These are phyloP conservation scores for Drosophila affinis DNA, from an alignment of 2,888 invertebrate species.

Conservation along the genomic window DNA sequence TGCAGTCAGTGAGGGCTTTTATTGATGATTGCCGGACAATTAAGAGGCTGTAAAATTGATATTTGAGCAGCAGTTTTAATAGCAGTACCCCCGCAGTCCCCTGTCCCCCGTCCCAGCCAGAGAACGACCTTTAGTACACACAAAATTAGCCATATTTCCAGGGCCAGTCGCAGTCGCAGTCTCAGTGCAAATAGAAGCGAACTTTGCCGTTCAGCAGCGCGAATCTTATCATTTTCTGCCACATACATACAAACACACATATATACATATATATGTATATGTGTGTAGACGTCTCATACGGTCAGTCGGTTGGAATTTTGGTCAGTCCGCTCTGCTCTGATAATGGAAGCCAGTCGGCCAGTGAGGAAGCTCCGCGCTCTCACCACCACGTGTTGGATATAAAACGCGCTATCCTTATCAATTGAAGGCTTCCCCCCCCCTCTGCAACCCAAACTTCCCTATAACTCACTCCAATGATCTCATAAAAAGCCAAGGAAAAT, in stretches of 20 bases:
- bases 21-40: constrained; percentile 34
- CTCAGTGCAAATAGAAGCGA: constrained; percentile 24
- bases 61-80: constrained; percentile 40
- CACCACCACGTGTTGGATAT: constrained; percentile 22
- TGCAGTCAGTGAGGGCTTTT: not conserved
- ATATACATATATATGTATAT: constrained; percentile 1
- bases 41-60: constrained; percentile 36
- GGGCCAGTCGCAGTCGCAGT: no score
- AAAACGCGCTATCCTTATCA: not conserved
- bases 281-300: not conserved
- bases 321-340: constrained; percentile 11
- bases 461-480: constrained; percentile 5
- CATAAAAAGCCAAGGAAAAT: constrained; percentile 19
- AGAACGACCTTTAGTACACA: constrained; percentile 37
- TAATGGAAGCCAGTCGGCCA: constrained; percentile 7
- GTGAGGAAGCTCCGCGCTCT: not conserved
- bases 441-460: not conserved
- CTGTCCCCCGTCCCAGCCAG: not conserved
- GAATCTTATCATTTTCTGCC: constrained; percentile 27
- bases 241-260: no score
- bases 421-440: not conserved
- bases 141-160: not conserved
- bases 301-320: not conserved
- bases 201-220: constrained; percentile 14
- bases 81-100: not conserved